phyloP scores from a whole-genome alignment of 30 jellyfish, hydroid and myxozoan species.

The Haliclystus octoradiatus region DNA sequence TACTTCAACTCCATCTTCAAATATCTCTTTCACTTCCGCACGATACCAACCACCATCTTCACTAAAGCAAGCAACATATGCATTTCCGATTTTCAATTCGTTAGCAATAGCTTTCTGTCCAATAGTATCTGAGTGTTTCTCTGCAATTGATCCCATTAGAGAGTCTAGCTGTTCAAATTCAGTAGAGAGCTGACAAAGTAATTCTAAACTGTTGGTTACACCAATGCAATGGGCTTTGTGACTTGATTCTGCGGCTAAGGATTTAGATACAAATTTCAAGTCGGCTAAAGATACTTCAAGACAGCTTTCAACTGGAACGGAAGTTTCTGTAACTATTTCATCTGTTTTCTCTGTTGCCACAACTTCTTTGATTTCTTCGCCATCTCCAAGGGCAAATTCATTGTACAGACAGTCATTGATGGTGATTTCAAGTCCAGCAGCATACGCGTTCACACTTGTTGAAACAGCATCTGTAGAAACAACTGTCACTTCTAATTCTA shows the following conservation, averaged over 20 bases:
- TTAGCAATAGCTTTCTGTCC: constrained; percentile 5
- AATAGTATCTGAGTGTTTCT: no score
- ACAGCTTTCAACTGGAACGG: no score
- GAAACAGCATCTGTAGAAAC: background rate
- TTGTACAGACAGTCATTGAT: background rate
- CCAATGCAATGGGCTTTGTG: no score
- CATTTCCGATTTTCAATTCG: constrained; percentile 5
- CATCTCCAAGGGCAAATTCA: background rate
- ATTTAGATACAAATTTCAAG: no score
- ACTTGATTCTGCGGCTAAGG: no score
- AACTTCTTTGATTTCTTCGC: no score
- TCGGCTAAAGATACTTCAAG: no score
- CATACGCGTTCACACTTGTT: background rate
- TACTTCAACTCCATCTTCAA: constrained; percentile 25
- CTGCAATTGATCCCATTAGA: background rate
- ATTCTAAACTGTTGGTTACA: background rate
- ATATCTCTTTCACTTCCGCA: constrained; percentile 12
- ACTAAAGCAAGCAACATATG: constrained; percentile 22
- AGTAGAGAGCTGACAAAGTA: background rate
- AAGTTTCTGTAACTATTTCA: no score
- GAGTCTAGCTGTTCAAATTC: background rate
- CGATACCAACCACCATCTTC: constrained; percentile 64
- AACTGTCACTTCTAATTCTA: background rate
- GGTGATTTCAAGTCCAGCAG: background rate
- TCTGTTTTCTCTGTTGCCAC: no score